A percentile compares a stretch with the other conserved stretches of the same genome.
Conservation (phyloP, 1,140 invertebrate species). For the Drosophila mauritiana region DNA sequence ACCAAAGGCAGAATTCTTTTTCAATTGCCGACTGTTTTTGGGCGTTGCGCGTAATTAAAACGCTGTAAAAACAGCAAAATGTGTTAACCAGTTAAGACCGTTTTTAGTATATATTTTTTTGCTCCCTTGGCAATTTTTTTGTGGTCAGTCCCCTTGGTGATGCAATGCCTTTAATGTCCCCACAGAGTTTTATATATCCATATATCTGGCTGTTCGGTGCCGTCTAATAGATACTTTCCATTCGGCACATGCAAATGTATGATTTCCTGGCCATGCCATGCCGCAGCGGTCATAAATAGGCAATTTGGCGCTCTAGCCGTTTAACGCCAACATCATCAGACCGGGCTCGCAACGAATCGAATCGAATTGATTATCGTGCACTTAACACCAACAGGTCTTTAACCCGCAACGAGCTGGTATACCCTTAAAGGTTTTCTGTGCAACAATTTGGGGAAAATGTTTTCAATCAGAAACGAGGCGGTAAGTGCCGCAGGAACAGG, state of each 20-base stretch:
- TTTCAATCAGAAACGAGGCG: constrained; percentile 45
- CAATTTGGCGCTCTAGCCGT: constrained; percentile 67
- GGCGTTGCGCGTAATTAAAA: constrained; percentile 69
- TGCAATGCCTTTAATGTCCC: constrained; percentile 60
- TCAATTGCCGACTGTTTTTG: constrained; percentile 52
- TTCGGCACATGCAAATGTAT: constrained; percentile 70
- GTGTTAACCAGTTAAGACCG: constrained; percentile 55
- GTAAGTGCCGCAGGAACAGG: constrained; percentile 17
- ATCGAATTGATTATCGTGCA: constrained; percentile 82
- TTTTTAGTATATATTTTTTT: constrained; percentile 2
- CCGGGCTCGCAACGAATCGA: constrained; percentile 45
- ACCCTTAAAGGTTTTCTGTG: constrained; percentile 69
- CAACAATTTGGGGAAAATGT: constrained; percentile 74
- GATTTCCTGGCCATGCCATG: constrained; percentile 56
- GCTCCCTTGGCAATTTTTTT: constrained; percentile 23
- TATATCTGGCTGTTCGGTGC: constrained; percentile 19
- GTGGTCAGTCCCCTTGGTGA: constrained; percentile 9
- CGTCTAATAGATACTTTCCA: constrained; percentile 61
- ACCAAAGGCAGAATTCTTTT: constrained; percentile 54
- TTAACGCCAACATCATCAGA: constrained; percentile 69
- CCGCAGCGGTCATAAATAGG: constrained; percentile 66
- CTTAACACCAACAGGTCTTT: constrained; percentile 81
- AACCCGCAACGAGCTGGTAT: constrained; percentile 50
- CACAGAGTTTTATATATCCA: constrained; percentile 12
- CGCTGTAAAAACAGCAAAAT: constrained; percentile 58